A percentile compares a stretch with the other conserved stretches of the same genome.
phyloP scores from a whole-genome alignment of 2,888 invertebrate species.

The Drosophila affinis region DNA sequence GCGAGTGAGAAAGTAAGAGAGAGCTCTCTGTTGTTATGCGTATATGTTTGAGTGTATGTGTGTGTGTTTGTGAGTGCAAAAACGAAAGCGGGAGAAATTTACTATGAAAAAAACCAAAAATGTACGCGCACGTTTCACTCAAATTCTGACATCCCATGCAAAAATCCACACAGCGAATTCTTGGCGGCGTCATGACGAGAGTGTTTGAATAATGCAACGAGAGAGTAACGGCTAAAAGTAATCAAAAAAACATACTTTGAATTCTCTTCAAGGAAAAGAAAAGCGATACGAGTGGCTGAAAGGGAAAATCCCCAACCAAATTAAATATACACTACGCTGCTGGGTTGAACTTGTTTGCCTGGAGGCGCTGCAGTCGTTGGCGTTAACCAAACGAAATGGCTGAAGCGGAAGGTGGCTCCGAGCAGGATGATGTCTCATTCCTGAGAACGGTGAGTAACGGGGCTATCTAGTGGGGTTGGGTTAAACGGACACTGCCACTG shows the following conservation, averaged over 20 bases:
- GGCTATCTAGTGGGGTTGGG: not conserved
- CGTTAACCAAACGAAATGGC: slow-evolving; percentile 87
- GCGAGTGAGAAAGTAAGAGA: slow-evolving; percentile 9
- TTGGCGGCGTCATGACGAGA: slow-evolving; percentile 16
- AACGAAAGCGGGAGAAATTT: slow-evolving; percentile 12
- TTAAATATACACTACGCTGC: slow-evolving; percentile 57
- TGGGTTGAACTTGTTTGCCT: slow-evolving; percentile 43
- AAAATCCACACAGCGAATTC: slow-evolving; percentile 20
- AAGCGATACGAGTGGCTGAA: slow-evolving; percentile 52
- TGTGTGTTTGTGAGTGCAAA: not conserved
- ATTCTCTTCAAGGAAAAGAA: slow-evolving; percentile 37
- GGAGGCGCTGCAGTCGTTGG: slow-evolving; percentile 73
- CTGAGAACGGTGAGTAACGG: slow-evolving; percentile 95
- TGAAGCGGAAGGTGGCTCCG: slow-evolving; percentile 97
- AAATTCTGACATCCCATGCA: slow-evolving; percentile 38
- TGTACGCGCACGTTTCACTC: slow-evolving; percentile 21
- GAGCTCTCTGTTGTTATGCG: not conserved
- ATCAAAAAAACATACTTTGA: slow-evolving; percentile 31
- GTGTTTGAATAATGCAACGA: slow-evolving; percentile 8
- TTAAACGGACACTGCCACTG: slow-evolving; percentile 10
- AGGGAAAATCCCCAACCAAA: slow-evolving; percentile 48
- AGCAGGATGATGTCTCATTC: slow-evolving; percentile 99
- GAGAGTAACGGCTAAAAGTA: too few species aligned
- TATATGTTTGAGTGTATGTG: not conserved
- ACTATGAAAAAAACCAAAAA: slow-evolving; percentile 25